phyloP scores from a whole-genome alignment of 2,888 invertebrate species.

The Ophonus ardosiacus region DNA sequence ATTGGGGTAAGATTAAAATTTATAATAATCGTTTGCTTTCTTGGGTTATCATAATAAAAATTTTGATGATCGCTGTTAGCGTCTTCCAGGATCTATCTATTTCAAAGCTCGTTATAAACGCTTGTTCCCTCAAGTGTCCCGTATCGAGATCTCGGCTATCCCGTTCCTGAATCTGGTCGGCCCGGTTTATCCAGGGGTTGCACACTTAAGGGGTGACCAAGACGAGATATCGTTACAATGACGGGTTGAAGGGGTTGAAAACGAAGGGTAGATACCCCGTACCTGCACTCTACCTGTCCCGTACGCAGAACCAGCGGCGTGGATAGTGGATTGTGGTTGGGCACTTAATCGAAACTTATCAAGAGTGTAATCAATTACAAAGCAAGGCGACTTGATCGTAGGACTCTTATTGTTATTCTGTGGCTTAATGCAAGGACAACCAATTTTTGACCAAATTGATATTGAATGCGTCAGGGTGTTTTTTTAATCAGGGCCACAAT shows the following conservation, averaged over 20 bases:
- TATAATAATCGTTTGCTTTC: too few relatives aligned
- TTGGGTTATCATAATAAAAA: neutral
- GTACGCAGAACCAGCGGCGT: conserved; percentile 38
- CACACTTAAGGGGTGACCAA: conserved; percentile 43
- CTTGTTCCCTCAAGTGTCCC: conserved; percentile 42
- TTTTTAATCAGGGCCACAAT: too few relatives aligned
- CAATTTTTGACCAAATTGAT: too few relatives aligned
- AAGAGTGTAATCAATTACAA: neutral
- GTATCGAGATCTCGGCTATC: conserved; percentile 28
- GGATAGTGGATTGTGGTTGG: conserved; percentile 30
- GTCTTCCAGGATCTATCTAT: neutral
- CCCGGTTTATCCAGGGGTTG: conserved; percentile 26
- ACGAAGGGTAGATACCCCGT: neutral
- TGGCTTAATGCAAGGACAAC: too few relatives aligned
- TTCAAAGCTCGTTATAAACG: conserved; percentile 39
- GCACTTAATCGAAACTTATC: conserved; percentile 10
- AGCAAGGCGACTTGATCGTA: neutral
- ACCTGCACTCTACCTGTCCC: conserved; percentile 50
- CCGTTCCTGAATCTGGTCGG: conserved; percentile 9
- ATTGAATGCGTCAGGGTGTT: too few relatives aligned
- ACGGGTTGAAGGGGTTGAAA: conserved; percentile 49
- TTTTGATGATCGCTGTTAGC: neutral
- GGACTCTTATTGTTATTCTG: too few relatives aligned
- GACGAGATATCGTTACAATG: conserved; percentile 59
- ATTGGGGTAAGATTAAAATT: too few relatives aligned